phyloP scores from a whole-genome alignment of 2,888 invertebrate genomes.

The Zhengitettix transpicula region DNA sequence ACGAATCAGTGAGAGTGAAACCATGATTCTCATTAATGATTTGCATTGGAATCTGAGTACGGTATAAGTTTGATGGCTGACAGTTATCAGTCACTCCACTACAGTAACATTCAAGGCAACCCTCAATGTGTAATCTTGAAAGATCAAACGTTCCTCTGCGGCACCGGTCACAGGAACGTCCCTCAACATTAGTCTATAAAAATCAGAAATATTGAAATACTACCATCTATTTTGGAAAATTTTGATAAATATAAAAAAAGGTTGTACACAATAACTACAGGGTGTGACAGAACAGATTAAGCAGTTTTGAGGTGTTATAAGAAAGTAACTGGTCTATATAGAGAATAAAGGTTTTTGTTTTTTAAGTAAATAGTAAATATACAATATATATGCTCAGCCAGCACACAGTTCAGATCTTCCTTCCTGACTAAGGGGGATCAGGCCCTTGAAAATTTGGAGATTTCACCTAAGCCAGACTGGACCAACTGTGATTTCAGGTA shows the following conservation, averaged over 20 bases:
- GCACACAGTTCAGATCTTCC: too few species aligned
- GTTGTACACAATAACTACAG: not conserved
- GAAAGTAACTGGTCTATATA: too few species aligned
- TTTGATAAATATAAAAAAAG: not conserved
- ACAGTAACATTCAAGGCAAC: conserved; percentile 79
- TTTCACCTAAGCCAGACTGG: too few species aligned
- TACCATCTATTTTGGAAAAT: too few species aligned
- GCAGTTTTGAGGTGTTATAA: too few species aligned
- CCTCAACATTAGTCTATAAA: conserved; percentile 54
- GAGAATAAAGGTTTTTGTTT: too few species aligned
- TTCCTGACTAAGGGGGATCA: too few species aligned
- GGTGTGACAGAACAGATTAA: too few species aligned
- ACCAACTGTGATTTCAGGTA: too few species aligned
- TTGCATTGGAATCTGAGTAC: conserved; percentile 47
- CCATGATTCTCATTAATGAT: conserved; percentile 35
- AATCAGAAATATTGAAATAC: not conserved
- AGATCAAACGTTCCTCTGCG: conserved; percentile 64
- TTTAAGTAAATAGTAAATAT: too few species aligned
- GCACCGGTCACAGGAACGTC: conserved; percentile 61
- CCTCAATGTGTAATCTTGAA: conserved; percentile 46
- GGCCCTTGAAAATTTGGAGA: too few species aligned
- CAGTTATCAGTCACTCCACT: conserved; percentile 65
- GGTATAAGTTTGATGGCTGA: conserved; percentile 43
- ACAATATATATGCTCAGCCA: too few species aligned
- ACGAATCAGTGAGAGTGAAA: conserved; percentile 46